phyloP scores from a whole-genome alignment of 2,113 vertebrate species.

The Notarius quadriscutis region DNA sequence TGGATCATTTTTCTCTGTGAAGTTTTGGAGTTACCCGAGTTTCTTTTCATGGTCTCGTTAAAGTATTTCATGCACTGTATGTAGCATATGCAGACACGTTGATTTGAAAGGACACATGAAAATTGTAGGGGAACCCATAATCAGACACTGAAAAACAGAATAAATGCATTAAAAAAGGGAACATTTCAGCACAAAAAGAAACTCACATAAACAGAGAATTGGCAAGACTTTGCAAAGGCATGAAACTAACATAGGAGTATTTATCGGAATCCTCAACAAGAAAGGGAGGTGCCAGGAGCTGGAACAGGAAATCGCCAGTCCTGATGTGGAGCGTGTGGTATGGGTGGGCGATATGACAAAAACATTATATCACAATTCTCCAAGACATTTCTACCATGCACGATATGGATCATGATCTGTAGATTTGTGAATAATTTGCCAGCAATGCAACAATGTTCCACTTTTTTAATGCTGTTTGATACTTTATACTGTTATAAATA shows the following conservation, averaged over 20 bases:
- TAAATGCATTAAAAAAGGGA: background rate
- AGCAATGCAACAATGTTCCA: too few species aligned
- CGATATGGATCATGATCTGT: background rate
- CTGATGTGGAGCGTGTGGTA: background rate
- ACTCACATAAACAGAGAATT: too few species aligned
- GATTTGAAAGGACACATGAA: background rate
- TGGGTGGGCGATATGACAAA: background rate
- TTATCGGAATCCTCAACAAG: background rate
- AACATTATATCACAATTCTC: background rate
- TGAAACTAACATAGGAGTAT: background rate
- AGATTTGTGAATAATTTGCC: background rate
- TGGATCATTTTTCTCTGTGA: background rate
- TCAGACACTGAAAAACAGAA: background rate
- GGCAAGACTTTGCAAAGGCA: background rate
- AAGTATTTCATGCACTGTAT: background rate
- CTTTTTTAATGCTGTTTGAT: too few species aligned
- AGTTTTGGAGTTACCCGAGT: background rate
- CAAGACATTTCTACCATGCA: background rate
- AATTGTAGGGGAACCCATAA: background rate
- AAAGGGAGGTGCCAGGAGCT: background rate
- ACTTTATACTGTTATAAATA: too few species aligned
- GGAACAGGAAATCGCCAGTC: background rate
- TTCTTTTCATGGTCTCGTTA: background rate
- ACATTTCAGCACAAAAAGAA: background rate
- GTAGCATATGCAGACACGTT: background rate